Evolutionary conservation across 2,113 vertebrate genomes (phyloP).

Genomic region (Toxotes chatareus): DNA sequence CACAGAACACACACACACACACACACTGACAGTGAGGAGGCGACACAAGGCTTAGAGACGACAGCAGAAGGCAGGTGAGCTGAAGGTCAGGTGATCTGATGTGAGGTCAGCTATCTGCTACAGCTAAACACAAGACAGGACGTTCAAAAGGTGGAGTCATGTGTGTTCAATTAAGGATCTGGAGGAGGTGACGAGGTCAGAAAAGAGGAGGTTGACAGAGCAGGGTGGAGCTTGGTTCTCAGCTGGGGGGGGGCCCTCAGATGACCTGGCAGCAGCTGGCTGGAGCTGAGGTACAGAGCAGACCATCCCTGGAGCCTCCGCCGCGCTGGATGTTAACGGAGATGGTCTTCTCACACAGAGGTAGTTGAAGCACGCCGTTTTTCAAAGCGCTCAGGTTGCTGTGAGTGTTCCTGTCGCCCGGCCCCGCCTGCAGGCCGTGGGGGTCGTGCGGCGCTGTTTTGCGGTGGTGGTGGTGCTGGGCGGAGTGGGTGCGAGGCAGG

Average conservation of each 20-base stretch:
- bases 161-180: background rate
- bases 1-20: conserved; percentile 66
- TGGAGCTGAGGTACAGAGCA: conserved; percentile 91
- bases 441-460: conserved; percentile 20
- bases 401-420: conserved; percentile 55
- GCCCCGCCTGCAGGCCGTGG: background rate
- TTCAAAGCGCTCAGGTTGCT: conserved; percentile 88
- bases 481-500: conserved; percentile 49
- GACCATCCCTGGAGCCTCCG: conserved; percentile 89
- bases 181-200: too few relatives aligned
- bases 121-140: conserved; percentile 14
- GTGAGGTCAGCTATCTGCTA: conserved; percentile 47
- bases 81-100: conserved; percentile 11
- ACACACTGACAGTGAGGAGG: conserved; percentile 75
- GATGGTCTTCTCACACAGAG: conserved; percentile 98
- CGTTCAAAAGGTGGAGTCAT: background rate
- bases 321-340: conserved; percentile 96
- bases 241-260: conserved; percentile 78
- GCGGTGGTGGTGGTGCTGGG: conserved; percentile 53
- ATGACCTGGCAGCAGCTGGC: conserved; percentile 98
- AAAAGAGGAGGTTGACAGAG: too few relatives aligned
- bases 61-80: conserved; percentile 10
- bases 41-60: background rate
- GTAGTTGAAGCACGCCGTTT: conserved; percentile 95
- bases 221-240: background rate